These are phyloP conservation scores for Gonocerus acuteangulatus DNA, from an alignment of 2,888 invertebrate species.

Conservation along the genomic window DNA sequence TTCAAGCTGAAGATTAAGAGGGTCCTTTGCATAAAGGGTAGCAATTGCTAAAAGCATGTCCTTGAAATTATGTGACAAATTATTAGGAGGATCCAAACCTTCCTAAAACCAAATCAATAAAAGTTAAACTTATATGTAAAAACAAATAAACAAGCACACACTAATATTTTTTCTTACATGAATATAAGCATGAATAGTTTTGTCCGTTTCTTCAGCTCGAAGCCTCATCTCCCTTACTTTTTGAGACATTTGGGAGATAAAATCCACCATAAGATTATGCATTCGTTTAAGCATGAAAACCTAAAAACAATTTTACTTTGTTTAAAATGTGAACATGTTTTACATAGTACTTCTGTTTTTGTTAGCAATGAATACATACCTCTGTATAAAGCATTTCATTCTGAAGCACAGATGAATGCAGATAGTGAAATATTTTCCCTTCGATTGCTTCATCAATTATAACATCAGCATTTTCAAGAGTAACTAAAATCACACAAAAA, in stretches of 20 bases:
- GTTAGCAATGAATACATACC: slow-evolving; percentile 40
- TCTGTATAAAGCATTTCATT: slow-evolving; percentile 60
- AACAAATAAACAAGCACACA: not conserved
- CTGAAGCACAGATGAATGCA: slow-evolving; percentile 64
- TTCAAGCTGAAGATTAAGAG: slow-evolving; percentile 58
- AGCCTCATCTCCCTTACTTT: slow-evolving; percentile 77
- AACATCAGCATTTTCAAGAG: slow-evolving; percentile 32
- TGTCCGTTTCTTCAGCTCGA: slow-evolving; percentile 81
- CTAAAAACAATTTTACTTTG: slow-evolving; percentile 45
- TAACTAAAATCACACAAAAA: slow-evolving; percentile 17
- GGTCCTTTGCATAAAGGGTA: slow-evolving; percentile 68
- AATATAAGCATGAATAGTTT: slow-evolving; percentile 64
- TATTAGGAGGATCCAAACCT: slow-evolving; percentile 45
- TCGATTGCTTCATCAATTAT: slow-evolving; percentile 68
- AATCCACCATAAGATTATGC: slow-evolving; percentile 81
- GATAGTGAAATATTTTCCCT: slow-evolving; percentile 68
- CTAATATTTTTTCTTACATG: slow-evolving; percentile 40
- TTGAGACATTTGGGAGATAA: slow-evolving; percentile 85
- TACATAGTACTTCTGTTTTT: slow-evolving; percentile 61
- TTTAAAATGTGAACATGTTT: no score
- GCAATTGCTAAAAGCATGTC: slow-evolving; percentile 71
- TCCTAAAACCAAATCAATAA: slow-evolving; percentile 38
- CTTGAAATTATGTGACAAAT: slow-evolving; percentile 71
- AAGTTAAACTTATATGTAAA: not conserved
- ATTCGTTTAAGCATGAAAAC: slow-evolving; percentile 77